Conservation (phyloP, 2,888 invertebrate genomes). For the Metalampra italica region DNA sequence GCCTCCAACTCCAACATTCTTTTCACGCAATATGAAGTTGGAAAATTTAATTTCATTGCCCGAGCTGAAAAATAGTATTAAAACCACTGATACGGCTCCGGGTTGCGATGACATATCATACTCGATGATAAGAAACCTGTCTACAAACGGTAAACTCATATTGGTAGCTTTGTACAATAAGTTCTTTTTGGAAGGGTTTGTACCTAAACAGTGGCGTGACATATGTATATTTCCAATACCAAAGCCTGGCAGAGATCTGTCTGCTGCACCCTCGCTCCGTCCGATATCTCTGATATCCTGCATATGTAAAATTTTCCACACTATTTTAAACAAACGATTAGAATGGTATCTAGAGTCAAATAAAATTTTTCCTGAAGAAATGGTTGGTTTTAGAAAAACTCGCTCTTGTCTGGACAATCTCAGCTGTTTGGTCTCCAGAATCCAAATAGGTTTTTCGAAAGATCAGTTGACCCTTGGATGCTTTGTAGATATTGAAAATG, state of each 20-base stretch:
- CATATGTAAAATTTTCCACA: constrained; percentile 15
- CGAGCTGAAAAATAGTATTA: constrained; percentile 6
- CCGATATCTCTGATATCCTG: constrained; percentile 17
- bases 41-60: not conserved
- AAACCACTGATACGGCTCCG: constrained; percentile 10
- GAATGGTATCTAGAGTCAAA: constrained; percentile 15
- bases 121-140: constrained; percentile 13
- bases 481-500: constrained; percentile 4
- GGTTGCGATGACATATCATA: constrained; percentile 9
- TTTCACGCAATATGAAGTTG: not conserved
- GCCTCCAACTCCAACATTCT: constrained; percentile 1
- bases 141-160: constrained; percentile 6
- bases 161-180: constrained; percentile 8
- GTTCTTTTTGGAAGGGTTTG: constrained; percentile 6
- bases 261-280: constrained; percentile 6
- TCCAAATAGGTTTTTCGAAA: constrained; percentile 1
- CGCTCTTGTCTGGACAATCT: constrained; percentile 13
- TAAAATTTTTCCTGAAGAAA: constrained; percentile 3
- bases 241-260: constrained; percentile 11
- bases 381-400: constrained; percentile 12
- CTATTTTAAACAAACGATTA: constrained; percentile 10
- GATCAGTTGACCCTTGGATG: not conserved
- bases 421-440: not conserved
- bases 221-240: constrained; percentile 18
- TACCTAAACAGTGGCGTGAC: constrained; percentile 19